These are phyloP conservation scores for Bombus sibiricus DNA, from an alignment of 1,140 invertebrate genomes.

Conservation along the genomic window DNA sequence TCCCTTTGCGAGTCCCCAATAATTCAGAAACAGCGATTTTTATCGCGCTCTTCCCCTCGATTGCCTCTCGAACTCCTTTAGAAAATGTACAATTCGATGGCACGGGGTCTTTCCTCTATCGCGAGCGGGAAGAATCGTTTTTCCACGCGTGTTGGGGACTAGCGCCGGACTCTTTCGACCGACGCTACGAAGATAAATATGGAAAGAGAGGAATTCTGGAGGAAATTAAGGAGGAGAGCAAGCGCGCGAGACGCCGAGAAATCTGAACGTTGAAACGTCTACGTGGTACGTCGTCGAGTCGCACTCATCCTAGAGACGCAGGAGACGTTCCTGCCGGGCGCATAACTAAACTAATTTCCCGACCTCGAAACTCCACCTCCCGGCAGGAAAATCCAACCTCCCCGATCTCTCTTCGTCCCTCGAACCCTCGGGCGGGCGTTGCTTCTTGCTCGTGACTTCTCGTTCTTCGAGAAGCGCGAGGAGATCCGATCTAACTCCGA, in stretches of 20 bases:
- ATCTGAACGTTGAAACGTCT: conserved; percentile 59
- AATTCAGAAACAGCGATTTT: conserved; percentile 17
- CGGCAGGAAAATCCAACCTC: conserved; percentile 67
- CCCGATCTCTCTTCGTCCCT: neutral
- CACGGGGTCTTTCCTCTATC: neutral
- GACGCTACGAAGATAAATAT: conserved; percentile 22
- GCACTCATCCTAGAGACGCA: conserved; percentile 62
- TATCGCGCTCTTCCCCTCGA: neutral
- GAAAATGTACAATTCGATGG: neutral
- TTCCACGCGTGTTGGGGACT: neutral
- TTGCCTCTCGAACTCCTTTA: neutral
- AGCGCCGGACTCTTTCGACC: neutral
- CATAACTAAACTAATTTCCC: conserved; percentile 80
- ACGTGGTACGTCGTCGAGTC: conserved; percentile 70
- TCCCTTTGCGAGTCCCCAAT: neutral
- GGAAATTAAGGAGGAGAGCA: neutral
- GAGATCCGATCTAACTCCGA: conserved; percentile 4
- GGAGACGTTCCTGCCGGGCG: conserved; percentile 73
- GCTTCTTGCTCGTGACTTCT: conserved; percentile 68
- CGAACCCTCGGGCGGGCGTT: conserved; percentile 63
- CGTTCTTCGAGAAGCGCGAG: conserved; percentile 4
- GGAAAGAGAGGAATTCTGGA: conserved; percentile 31
- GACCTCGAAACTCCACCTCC: conserved; percentile 70
- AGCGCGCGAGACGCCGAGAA: neutral
- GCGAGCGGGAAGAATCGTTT: neutral